A percentile compares a stretch with the other conserved stretches of the same genome.
phyloP scores from a whole-genome alignment of 2,797 vertebrate species.

The Melanogrammus aeglefinus region DNA sequence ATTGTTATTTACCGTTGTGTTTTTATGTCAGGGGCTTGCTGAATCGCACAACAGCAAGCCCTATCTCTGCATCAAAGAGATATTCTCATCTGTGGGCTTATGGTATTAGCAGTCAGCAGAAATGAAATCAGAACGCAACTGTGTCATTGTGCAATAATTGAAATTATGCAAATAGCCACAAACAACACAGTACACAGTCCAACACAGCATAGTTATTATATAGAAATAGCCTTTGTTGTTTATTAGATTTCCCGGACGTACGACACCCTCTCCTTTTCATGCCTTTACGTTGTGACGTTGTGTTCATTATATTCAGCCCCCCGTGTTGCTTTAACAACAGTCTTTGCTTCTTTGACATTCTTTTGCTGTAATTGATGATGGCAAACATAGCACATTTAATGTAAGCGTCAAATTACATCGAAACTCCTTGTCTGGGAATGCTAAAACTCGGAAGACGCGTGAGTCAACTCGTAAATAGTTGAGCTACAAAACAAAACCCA shows the following conservation, averaged over 20 bases:
- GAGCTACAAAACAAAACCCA: not conserved
- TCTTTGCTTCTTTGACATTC: too few species aligned
- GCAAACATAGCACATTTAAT: too few species aligned
- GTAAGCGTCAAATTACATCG: too few species aligned
- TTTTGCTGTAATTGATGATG: too few species aligned
- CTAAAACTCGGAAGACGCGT: too few species aligned
- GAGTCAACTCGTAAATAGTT: too few species aligned
- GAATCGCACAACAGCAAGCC: constrained; percentile 47
- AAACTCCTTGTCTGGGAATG: too few species aligned
- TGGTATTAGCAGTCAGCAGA: constrained; percentile 72
- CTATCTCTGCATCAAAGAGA: constrained; percentile 42
- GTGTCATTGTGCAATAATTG: constrained; percentile 71
- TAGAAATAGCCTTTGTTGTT: constrained; percentile 57
- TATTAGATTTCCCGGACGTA: constrained; percentile 54
- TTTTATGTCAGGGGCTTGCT: constrained; percentile 17
- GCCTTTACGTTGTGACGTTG: constrained; percentile 31
- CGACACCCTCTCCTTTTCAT: constrained; percentile 45
- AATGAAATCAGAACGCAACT: constrained; percentile 69
- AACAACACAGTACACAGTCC: constrained; percentile 14
- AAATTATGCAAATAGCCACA: constrained; percentile 73
- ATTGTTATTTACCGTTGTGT: not conserved
- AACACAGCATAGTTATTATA: constrained; percentile 57
- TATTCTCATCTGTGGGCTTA: constrained; percentile 69
- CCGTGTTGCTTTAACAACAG: constrained; percentile 40
- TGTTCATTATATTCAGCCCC: constrained; percentile 63